phyloP scores from a whole-genome alignment of 1,140 invertebrate genomes.

The Micrasema longulum region DNA sequence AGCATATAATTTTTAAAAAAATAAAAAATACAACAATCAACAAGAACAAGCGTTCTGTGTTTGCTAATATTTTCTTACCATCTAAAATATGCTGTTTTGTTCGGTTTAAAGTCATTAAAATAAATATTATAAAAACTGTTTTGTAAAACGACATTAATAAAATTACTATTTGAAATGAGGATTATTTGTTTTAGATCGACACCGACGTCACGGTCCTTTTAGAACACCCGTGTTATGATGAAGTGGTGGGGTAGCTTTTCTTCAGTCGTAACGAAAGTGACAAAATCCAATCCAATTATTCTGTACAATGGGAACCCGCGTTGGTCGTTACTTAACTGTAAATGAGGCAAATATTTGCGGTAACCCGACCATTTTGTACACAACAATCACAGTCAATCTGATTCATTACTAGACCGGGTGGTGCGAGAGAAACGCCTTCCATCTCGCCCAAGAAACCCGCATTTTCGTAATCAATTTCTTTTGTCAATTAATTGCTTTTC shows the following conservation, averaged over 20 bases:
- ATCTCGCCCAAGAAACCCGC: conserved; percentile 29
- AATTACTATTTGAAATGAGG: no score
- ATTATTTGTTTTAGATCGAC: no score
- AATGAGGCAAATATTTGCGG: conserved; percentile 53
- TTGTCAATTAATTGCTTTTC: conserved; percentile 51
- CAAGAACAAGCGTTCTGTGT: no score
- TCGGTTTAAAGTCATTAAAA: no score
- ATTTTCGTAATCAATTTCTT: conserved; percentile 51
- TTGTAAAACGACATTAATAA: no score
- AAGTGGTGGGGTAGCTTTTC: conserved; percentile 37
- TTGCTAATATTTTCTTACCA: no score
- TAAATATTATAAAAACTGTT: no score
- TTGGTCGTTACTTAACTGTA: conserved; percentile 50
- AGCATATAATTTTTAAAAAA: no score
- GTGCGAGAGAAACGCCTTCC: background rate
- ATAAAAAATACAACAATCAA: no score
- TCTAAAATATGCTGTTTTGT: no score
- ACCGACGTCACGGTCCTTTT: background rate
- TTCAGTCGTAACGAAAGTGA: conserved; percentile 44
- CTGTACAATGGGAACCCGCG: conserved; percentile 36
- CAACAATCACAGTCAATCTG: conserved; percentile 50
- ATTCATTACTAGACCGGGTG: conserved; percentile 37
- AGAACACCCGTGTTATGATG: background rate
- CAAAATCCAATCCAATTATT: conserved; percentile 54
- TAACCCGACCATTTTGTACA: conserved; percentile 50